phyloP scores from a whole-genome alignment of 2,888 invertebrate genomes.

The Dynastes hyllus region DNA sequence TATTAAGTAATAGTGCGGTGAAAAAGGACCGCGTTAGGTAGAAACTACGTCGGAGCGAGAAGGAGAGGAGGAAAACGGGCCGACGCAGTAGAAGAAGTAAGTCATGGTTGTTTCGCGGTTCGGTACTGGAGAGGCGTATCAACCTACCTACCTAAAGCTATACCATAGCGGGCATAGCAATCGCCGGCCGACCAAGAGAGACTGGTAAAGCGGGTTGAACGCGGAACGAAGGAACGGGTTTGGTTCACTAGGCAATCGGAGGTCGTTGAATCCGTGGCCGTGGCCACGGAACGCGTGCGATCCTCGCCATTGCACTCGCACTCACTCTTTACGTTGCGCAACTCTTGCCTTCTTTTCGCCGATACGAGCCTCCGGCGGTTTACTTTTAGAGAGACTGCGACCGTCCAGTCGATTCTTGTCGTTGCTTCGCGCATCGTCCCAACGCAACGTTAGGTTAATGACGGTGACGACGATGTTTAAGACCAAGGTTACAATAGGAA shows the following conservation, averaged over 20 bases:
- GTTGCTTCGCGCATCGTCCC: constrained; percentile 19
- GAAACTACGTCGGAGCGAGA: not conserved
- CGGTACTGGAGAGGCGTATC: not conserved
- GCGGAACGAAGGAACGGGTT: constrained; percentile 66
- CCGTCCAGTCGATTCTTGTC: constrained; percentile 28
- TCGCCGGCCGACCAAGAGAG: constrained; percentile 5
- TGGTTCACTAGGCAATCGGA: constrained; percentile 72
- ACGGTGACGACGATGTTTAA: constrained; percentile 1
- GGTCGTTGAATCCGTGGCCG: constrained; percentile 70
- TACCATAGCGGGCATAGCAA: constrained; percentile 16
- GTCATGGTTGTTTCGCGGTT: constrained; percentile 34
- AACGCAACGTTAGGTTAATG: not conserved
- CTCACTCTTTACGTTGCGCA: constrained; percentile 56
- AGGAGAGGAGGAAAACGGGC: constrained; percentile 5
- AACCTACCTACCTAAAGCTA: not conserved
- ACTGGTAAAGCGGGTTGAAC: constrained; percentile 42
- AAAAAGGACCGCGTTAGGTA: not conserved
- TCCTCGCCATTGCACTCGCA: constrained; percentile 57
- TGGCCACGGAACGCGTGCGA: constrained; percentile 57
- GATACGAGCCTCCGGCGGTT: constrained; percentile 26
- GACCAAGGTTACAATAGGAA: constrained; percentile 3
- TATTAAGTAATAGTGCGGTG: constrained; percentile 23
- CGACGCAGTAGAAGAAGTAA: constrained; percentile 27
- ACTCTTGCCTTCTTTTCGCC: constrained; percentile 53
- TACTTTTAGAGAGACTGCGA: constrained; percentile 39